Evolutionary conservation across 2,888 invertebrate genomes (phyloP), one percentile per base, ranked within the genome.

Genomic region (Erebia ligea): DNA sequence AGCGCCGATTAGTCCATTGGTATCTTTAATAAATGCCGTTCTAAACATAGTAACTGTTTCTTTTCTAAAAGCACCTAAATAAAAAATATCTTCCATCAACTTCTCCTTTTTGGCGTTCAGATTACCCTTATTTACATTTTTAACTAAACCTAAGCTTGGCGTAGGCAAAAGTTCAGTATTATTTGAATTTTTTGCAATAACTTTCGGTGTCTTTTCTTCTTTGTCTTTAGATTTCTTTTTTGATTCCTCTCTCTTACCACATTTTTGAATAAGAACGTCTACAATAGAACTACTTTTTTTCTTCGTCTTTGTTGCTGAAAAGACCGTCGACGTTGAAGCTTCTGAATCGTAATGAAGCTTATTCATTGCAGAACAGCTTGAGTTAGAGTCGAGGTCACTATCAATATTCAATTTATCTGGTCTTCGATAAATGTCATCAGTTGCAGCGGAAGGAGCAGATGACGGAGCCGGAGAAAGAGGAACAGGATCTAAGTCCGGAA

Each of bases 401-500:
- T 95, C 95, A 63, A 94, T 84, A 45, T 89, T 90, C 71, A 92
- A 81, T 81, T 94, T 94, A 68, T 92, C 93, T 52, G 84, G 90
- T 59, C 92, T 87, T 73, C 93, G 86, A 72, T 87, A 93, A 52
- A 93, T 77, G 78, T 94, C 94, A 81, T 96, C 95, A 76, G 95
- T 94, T 54, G 95, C 92, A 63, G 90, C 95, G 71, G 95, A 94
- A 19, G 94, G 92, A 52, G 89, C 94, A 0, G 95, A 95, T 2
- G 95, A 95, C 4, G 95, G 93, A 0, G 95, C 95, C 4, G 96
- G 96, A n/a, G 96, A 96, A 45, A 95, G 94, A 6, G 96, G 96
- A 79, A 95, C 95, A 1, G 96, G 95, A 80, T 97, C 97, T 73
- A 97, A 88, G 82, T 97, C 97, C 1, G 97, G 97, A 67, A 97